Conservation (phyloP, 2,888 invertebrate species). For the Drosophila diplacantha region DNA sequence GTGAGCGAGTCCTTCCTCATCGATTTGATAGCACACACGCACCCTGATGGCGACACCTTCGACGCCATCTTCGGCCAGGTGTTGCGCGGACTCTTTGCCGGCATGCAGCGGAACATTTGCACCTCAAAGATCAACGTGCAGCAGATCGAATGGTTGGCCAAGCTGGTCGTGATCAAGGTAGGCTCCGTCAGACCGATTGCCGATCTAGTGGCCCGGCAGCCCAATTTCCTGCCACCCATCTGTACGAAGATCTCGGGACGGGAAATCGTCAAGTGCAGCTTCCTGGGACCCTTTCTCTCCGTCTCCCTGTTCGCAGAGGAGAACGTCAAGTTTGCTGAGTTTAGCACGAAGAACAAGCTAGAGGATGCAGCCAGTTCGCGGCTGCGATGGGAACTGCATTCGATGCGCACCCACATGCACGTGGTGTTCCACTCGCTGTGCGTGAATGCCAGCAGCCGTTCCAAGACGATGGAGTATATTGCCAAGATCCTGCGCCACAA, state of each 20-base stretch:
- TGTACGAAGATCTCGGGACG: slow-evolving; percentile 88
- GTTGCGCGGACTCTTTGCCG: slow-evolving; percentile 75
- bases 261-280: slow-evolving; percentile 90
- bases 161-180: slow-evolving; percentile 88
- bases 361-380: slow-evolving; percentile 67
- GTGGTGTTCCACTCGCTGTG: slow-evolving; percentile 90
- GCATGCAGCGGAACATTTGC: slow-evolving; percentile 77
- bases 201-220: slow-evolving; percentile 81
- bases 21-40: slow-evolving; percentile 80
- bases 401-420: slow-evolving; percentile 86
- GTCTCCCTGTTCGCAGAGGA: slow-evolving; percentile 96
- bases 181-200: slow-evolving; percentile 88
- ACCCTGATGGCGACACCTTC: slow-evolving; percentile 76
- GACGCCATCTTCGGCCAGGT: slow-evolving; percentile 75
- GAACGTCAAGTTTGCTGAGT: slow-evolving; percentile 91
- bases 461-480: slow-evolving; percentile 88
- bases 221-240: slow-evolving; percentile 86
- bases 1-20: slow-evolving; percentile 82
- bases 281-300: slow-evolving; percentile 93
- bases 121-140: slow-evolving; percentile 79
- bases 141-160: slow-evolving; percentile 86
- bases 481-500: slow-evolving; percentile 88
- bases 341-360: slow-evolving; percentile 78
- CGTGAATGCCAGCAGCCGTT: slow-evolving; percentile 88
- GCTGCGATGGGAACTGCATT: slow-evolving; percentile 83